Base-by-base conservation (phyloP, 2,113 vertebrate genomes). In the Mormoops blainvillei region DNA sequence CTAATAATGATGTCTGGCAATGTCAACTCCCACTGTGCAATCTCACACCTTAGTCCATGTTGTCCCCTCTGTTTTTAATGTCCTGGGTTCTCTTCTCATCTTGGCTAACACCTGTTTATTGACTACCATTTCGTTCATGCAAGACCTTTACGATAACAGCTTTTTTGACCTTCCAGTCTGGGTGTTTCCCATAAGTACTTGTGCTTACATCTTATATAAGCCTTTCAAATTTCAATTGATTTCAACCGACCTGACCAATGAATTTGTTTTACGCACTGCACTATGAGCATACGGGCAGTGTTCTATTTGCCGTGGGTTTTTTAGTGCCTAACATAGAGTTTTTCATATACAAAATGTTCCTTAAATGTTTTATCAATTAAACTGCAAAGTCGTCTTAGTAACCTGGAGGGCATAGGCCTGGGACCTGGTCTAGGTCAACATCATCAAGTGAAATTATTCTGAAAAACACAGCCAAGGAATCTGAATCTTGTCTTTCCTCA, bases 311-410 rank as follows among this genome's bases (percentile, higher is more conserved):
- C 56, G 54, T 45, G 22, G 33, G 63, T 80, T 80, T 78, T 68
- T 33, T 36, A 68, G 13, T 3, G 16, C n/a, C 15, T 71, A 38
- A 58, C 20, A 61, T 12, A 48, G 24, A 61, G 22, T 83, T 18
- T 14, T 86, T 77, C 38, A 54, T 10, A 50, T 14, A 61, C 36
- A 76, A 56, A 82, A 45, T 70, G 58, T 67, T 45, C 26, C 41
- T 45, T 68, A 41, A 90, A 73, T 74, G 16, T 92, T 89, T 87
- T 18, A 43, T 78, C 41, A 83, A 16, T 52, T 94, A 90, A 78
- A 24, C 33, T 68, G 33, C 65, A 33, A 71, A 38, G 5, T 45
- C 15, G 36, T 41, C 54, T 70, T 78, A 92, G 50, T 78, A 83
- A 89, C 45, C 6, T 48, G 73, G 67, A 65, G 48, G 28, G 87